Evolutionary conservation across 2,797 vertebrate species (phyloP).

Genomic region (Tenualosa thibaudeaui): DNA sequence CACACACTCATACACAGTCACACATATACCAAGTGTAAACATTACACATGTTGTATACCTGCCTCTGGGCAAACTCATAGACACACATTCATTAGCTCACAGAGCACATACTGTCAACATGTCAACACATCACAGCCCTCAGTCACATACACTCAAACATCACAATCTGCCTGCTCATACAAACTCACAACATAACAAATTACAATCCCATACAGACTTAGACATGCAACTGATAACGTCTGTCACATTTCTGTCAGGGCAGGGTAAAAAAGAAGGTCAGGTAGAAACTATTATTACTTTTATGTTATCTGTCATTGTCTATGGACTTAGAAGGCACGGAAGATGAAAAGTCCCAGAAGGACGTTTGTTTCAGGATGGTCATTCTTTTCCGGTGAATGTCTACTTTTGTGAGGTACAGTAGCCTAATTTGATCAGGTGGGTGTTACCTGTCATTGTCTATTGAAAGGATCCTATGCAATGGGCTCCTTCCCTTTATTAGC

Average conservation of each 20-base stretch:
- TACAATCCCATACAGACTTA: background rate
- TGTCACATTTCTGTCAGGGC: background rate
- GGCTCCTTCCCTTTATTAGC: background rate
- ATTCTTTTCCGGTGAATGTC: too few species aligned
- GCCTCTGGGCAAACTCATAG: background rate
- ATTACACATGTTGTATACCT: background rate
- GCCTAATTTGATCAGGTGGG: background rate
- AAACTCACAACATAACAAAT: background rate
- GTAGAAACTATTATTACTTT: background rate
- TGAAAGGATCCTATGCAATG: background rate
- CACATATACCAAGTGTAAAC: background rate
- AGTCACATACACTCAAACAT: background rate
- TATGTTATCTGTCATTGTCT: too few species aligned
- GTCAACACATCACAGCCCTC: background rate
- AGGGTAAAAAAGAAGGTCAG: background rate
- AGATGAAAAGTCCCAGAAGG: too few species aligned
- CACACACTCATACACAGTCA: background rate
- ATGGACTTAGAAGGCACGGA: too few species aligned
- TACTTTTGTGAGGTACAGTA: too few species aligned
- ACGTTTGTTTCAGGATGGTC: too few species aligned
- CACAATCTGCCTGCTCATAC: background rate
- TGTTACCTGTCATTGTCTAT: background rate
- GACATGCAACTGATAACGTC: background rate
- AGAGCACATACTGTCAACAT: background rate
- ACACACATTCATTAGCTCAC: background rate